phyloP scores from a whole-genome alignment of 2,113 vertebrate genomes.

The Rhegmatorhina hoffmannsi region DNA sequence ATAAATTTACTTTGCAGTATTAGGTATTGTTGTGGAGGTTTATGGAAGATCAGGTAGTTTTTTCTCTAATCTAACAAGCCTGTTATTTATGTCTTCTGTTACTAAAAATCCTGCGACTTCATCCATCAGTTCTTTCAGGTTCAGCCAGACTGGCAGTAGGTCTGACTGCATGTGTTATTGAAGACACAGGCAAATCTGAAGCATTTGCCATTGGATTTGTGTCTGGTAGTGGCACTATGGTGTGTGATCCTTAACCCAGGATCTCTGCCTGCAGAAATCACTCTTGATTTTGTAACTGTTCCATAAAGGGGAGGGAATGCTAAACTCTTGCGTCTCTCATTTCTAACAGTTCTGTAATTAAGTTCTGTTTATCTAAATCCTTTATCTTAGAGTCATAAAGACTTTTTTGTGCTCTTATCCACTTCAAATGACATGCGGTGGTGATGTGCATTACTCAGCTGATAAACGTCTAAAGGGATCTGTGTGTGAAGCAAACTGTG shows the following conservation, averaged over 20 bases:
- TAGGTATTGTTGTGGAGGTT: not conserved
- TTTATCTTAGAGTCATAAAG: constrained; percentile 21
- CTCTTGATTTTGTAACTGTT: not conserved
- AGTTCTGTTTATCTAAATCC: constrained; percentile 9
- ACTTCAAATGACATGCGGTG: not conserved
- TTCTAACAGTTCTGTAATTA: not conserved
- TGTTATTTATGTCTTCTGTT: not conserved
- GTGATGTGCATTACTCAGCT: constrained; percentile 37
- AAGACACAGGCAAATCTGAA: not conserved
- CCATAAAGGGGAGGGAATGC: not conserved
- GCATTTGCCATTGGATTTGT: not conserved
- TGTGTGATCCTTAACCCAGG: not conserved
- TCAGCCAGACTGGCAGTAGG: not conserved
- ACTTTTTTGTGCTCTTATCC: constrained; percentile 10
- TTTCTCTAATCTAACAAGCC: not conserved
- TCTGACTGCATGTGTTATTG: not conserved
- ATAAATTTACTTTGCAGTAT: not conserved
- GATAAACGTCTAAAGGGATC: constrained; percentile 14
- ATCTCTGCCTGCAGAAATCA: not conserved
- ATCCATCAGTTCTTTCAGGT: not conserved
- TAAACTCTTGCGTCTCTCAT: not conserved
- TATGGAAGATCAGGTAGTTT: not conserved
- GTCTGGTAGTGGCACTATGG: not conserved
- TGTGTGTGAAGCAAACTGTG: not conserved
- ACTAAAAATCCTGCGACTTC: not conserved